These are phyloP conservation scores for Rhingia campestris DNA, from an alignment of 2,888 invertebrate genomes.

Conservation along the genomic window DNA sequence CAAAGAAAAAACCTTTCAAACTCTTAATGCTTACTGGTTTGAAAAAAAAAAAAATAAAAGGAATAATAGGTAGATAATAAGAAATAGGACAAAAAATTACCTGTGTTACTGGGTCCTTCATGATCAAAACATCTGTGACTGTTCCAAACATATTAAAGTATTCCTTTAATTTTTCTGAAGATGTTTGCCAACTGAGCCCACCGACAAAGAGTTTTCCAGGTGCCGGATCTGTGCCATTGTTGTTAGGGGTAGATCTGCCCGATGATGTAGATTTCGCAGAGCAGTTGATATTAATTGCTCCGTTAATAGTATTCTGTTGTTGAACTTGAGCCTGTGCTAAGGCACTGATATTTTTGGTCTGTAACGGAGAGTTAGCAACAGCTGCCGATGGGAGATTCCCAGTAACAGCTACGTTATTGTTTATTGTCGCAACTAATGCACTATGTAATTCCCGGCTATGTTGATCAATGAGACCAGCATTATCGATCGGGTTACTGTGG, in stretches of 20 bases:
- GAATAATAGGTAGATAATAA: neutral
- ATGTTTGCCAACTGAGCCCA: slow-evolving; percentile 96
- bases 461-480: slow-evolving; percentile 81
- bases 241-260: slow-evolving; percentile 89
- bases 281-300: slow-evolving; percentile 26
- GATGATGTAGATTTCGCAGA: slow-evolving; percentile 86
- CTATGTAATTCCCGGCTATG: slow-evolving; percentile 82
- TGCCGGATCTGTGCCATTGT: slow-evolving; percentile 87
- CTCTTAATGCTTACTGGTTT: neutral
- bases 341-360: slow-evolving; percentile 74
- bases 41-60: neutral
- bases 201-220: slow-evolving; percentile 95
- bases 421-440: slow-evolving; percentile 83
- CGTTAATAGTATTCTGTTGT: slow-evolving; percentile 70
- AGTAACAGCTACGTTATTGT: slow-evolving; percentile 82
- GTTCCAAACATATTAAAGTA: slow-evolving; percentile 96
- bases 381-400: slow-evolving; percentile 82
- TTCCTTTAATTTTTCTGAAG: slow-evolving; percentile 94
- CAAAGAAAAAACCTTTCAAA: neutral
- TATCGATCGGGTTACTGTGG: slow-evolving; percentile 85
- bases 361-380: slow-evolving; percentile 72
- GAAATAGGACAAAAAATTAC: slow-evolving; percentile 83
- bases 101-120: slow-evolving; percentile 97
- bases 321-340: slow-evolving; percentile 76
- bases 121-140: slow-evolving; percentile 95